Percentiles rank a stretch among this genome's conserved stretches.
phyloP scores from a whole-genome alignment of 2,888 invertebrate genomes.

The Myathropa florea region DNA sequence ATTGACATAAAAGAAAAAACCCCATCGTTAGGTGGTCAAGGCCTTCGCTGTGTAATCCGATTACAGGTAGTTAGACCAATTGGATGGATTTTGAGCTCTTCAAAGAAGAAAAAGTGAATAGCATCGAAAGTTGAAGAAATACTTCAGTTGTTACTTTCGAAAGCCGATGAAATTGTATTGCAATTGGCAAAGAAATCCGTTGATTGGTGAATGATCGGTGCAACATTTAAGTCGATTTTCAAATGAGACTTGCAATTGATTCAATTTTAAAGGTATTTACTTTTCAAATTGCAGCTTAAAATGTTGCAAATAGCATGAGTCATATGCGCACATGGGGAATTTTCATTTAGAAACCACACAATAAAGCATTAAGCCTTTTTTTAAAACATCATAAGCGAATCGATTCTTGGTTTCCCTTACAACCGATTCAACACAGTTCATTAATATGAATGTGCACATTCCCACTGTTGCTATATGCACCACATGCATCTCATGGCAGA shows the following conservation, averaged over 20 bases:
- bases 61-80: conserved; percentile 40
- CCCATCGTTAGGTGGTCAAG: conserved; percentile 43
- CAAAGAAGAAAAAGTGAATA: conserved; percentile 2
- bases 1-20: neutral
- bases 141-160: neutral
- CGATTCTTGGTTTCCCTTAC: no score
- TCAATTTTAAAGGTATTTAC: neutral
- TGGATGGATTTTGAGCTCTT: conserved; percentile 27
- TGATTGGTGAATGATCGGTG: neutral
- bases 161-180: neutral
- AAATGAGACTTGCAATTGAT: neutral
- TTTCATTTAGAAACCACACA: neutral
- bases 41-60: conserved; percentile 36
- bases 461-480: no score
- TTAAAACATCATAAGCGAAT: no score
- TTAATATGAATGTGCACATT: no score
- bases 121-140: neutral
- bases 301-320: no score
- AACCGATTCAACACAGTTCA: no score
- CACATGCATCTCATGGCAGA: no score
- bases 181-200: neutral
- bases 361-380: no score
- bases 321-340: neutral
- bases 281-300: neutral
- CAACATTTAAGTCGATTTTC: neutral